These are phyloP conservation scores for Pyrgus malvae DNA, from an alignment of 2,888 invertebrate species.

Conservation along the genomic window DNA sequence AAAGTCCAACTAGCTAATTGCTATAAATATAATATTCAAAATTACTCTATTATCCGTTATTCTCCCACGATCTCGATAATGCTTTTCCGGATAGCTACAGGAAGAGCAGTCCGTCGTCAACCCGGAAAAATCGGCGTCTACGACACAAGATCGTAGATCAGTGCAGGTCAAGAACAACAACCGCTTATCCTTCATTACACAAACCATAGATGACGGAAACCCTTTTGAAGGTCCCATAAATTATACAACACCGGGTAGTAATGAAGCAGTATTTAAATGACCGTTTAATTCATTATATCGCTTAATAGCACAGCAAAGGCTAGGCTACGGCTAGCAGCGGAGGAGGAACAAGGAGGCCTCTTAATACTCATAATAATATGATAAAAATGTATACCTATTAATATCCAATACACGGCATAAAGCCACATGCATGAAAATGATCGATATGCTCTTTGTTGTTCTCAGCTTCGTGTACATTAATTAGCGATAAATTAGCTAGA, in stretches of 20 bases:
- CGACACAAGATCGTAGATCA: constrained; percentile 20
- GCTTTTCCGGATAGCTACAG: neutral
- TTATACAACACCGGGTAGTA: constrained; percentile 20
- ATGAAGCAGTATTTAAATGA: constrained; percentile 25
- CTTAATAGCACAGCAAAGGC: too few species aligned
- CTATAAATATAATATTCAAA: neutral
- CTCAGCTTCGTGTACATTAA: too few species aligned
- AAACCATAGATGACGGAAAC: constrained; percentile 52
- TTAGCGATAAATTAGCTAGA: too few species aligned
- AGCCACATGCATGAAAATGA: too few species aligned
- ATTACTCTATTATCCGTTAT: neutral
- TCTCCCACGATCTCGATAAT: neutral
- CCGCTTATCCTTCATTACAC: constrained; percentile 52
- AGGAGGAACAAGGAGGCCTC: too few species aligned
- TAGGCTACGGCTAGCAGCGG: too few species aligned
- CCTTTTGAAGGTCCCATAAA: constrained; percentile 38
- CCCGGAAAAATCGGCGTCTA: constrained; percentile 30
- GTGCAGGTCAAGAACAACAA: constrained; percentile 67
- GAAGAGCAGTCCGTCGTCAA: constrained; percentile 1
- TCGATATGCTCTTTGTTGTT: too few species aligned
- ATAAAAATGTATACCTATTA: too few species aligned
- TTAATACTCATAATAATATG: too few species aligned
- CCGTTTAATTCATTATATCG: constrained; percentile 16
- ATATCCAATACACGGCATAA: too few species aligned
- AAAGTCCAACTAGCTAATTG: too few species aligned